Evolutionary conservation across 1,140 invertebrate species (phyloP).

Genomic region (Oreohelix idahoensis): DNA sequence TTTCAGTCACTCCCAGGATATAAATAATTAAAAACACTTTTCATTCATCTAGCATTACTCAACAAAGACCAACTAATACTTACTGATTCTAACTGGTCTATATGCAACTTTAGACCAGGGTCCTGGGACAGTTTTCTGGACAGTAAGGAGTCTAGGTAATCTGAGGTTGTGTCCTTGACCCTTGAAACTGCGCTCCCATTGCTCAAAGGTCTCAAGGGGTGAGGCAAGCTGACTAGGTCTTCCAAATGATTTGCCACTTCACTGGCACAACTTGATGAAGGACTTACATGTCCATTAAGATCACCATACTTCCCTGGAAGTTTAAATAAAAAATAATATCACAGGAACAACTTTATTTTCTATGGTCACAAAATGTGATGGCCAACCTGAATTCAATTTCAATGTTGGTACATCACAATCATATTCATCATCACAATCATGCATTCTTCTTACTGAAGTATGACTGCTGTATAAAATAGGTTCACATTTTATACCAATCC

Average conservation of each 20-base stretch:
- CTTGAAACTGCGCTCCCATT: not conserved
- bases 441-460: too few relatives aligned
- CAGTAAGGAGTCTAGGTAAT: slow-evolving; percentile 24
- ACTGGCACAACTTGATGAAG: slow-evolving; percentile 40
- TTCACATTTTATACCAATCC: too few relatives aligned
- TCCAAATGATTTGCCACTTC: slow-evolving; percentile 39
- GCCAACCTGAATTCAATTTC: too few relatives aligned
- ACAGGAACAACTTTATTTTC: not conserved
- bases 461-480: too few relatives aligned
- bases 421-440: too few relatives aligned
- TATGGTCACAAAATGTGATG: too few relatives aligned
- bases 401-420: too few relatives aligned
- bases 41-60: too few relatives aligned
- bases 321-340: not conserved
- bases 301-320: slow-evolving; percentile 1
- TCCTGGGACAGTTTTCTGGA: slow-evolving; percentile 30
- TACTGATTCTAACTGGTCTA: slow-evolving; percentile 37
- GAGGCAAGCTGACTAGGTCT: not conserved
- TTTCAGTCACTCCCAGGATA: too few relatives aligned
- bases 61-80: not conserved
- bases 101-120: slow-evolving; percentile 32
- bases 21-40: too few relatives aligned
- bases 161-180: not conserved
- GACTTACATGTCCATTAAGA: slow-evolving; percentile 37
- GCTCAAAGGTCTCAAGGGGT: not conserved